A percentile compares a stretch with the other conserved stretches of the same genome.
Evolutionary conservation across 2,888 invertebrate species (phyloP).

Genomic region (Panzeria rudis): DNA sequence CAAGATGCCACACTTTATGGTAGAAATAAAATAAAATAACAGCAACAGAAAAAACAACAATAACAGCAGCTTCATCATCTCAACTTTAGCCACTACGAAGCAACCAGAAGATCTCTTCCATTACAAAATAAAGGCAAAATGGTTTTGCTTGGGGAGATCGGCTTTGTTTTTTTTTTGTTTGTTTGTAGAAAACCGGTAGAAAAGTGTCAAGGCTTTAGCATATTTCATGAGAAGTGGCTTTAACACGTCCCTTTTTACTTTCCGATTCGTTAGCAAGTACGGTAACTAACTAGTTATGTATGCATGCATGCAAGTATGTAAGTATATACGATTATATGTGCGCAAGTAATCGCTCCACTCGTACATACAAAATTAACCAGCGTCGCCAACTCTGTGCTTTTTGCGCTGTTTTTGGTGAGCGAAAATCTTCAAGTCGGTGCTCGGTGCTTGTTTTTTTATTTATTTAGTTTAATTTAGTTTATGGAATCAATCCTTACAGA

Average conservation of each 20-base stretch:
- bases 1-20: slow-evolving; percentile 73
- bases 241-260: slow-evolving; percentile 73
- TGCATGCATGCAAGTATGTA: neutral
- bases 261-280: slow-evolving; percentile 70
- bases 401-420: too few species aligned
- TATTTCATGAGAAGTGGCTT: slow-evolving; percentile 81
- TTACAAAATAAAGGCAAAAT: slow-evolving; percentile 51
- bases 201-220: slow-evolving; percentile 82
- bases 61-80: slow-evolving; percentile 40
- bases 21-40: slow-evolving; percentile 33
- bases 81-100: slow-evolving; percentile 44
- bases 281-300: slow-evolving; percentile 17
- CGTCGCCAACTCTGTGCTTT: too few species aligned
- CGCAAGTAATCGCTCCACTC: neutral
- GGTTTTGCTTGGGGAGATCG: slow-evolving; percentile 52
- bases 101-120: slow-evolving; percentile 29
- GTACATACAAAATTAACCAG: neutral
- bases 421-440: too few species aligned
- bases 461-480: too few species aligned
- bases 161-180: slow-evolving; percentile 18
- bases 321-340: neutral
- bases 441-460: too few species aligned
- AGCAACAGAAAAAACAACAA: slow-evolving; percentile 24
- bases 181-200: slow-evolving; percentile 75
- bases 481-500: too few species aligned